phyloP scores from a whole-genome alignment of 2,797 vertebrate species.

The Phylloscopus collybita region DNA sequence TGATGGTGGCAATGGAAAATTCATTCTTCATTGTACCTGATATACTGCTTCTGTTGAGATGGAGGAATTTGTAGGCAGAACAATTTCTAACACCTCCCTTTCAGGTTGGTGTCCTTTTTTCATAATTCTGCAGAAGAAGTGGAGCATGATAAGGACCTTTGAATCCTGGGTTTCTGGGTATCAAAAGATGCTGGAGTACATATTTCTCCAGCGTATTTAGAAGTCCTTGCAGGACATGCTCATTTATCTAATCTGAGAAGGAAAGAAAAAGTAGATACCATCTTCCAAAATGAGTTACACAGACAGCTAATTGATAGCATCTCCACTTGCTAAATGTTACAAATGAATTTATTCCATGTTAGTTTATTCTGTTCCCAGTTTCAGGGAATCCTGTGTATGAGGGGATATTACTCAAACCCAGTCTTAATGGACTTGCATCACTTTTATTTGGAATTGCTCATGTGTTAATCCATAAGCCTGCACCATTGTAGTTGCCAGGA shows the following conservation, averaged over 20 bases:
- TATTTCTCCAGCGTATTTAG: background rate
- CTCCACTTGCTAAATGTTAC: background rate
- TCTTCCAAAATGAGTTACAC: background rate
- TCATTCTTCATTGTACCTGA: slow-evolving; percentile 38
- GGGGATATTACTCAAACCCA: background rate
- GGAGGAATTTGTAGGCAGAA: background rate
- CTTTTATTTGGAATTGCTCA: background rate
- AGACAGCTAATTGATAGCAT: background rate
- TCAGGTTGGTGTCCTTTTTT: background rate
- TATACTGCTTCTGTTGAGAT: background rate
- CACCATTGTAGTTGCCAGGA: background rate
- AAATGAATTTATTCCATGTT: background rate
- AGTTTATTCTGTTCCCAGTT: background rate
- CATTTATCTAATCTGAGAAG: background rate
- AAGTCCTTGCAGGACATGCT: background rate
- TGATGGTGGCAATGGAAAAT: slow-evolving; percentile 34
- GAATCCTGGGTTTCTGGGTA: background rate
- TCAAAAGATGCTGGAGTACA: background rate
- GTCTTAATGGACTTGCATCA: background rate
- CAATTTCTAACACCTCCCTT: background rate
- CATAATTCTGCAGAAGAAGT: background rate
- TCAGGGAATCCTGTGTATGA: background rate
- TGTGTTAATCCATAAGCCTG: background rate
- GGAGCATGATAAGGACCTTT: background rate
- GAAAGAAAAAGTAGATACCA: background rate